These are phyloP conservation scores for Leucoma salicis DNA, from an alignment of 2,888 invertebrate species.

Conservation along the genomic window DNA sequence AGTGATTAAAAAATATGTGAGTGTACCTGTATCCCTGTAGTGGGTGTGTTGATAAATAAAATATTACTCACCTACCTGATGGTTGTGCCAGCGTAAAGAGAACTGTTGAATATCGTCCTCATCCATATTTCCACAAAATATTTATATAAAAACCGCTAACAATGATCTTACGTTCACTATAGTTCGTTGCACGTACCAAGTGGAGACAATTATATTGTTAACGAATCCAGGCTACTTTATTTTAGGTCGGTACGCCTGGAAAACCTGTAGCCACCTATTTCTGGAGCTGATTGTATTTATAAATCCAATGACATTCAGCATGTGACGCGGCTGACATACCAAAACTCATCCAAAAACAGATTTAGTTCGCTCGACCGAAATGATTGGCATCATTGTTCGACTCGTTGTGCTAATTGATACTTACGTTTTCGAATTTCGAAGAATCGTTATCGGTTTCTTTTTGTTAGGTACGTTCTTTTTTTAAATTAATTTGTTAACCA, in stretches of 20 bases:
- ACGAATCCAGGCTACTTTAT: constrained; percentile 82
- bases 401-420: constrained; percentile 57
- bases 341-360: constrained; percentile 82
- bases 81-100: constrained; percentile 93
- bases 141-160: constrained; percentile 51
- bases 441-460: constrained; percentile 22
- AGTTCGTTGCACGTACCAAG: constrained; percentile 53
- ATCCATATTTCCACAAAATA: constrained; percentile 63
- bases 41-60: constrained; percentile 56
- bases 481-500: too few species aligned
- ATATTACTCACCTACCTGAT: constrained; percentile 84
- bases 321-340: constrained; percentile 79
- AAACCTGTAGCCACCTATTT: constrained; percentile 83
- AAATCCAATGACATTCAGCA: constrained; percentile 81
- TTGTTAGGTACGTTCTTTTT: constrained; percentile 5
- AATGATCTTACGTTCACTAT: constrained; percentile 59
- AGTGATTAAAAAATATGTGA: constrained; percentile 18
- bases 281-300: constrained; percentile 83
- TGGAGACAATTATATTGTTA: constrained; percentile 80
- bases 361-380: constrained; percentile 69
- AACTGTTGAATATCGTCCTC: constrained; percentile 88
- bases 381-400: constrained; percentile 78
- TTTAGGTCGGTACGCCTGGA: constrained; percentile 81
- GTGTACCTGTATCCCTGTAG: constrained; percentile 42
- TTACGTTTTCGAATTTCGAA: constrained; percentile 27